Conservation (phyloP, 53 echinoderm and acorn worm genomes). For the Henricia sp. region DNA sequence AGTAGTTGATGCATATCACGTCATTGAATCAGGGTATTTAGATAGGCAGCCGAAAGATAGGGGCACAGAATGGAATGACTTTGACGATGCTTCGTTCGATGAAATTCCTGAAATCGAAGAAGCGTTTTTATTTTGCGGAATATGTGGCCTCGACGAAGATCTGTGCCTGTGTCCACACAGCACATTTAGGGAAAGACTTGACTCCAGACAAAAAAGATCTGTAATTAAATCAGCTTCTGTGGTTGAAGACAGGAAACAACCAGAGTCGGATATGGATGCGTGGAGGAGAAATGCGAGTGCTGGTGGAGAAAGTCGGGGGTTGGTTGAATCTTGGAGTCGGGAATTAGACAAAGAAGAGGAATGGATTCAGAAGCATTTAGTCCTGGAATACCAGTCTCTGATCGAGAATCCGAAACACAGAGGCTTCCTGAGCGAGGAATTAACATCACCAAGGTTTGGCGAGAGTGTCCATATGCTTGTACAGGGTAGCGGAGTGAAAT, state of each 20-base stretch:
- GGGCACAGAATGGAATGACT: background rate
- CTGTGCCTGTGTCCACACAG: constrained; percentile 83
- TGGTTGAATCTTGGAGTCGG: constrained; percentile 1
- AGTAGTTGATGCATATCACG: background rate
- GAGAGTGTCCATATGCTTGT: constrained; percentile 12
- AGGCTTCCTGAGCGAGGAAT: constrained; percentile 16
- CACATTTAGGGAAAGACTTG: constrained; percentile 36
- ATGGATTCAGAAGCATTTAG: constrained; percentile 36
- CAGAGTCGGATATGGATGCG: background rate
- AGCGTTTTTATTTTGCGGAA: constrained; percentile 77
- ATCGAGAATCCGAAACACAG: constrained; percentile 21
- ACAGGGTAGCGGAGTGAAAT: constrained; percentile 36
- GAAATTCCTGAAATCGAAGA: constrained; percentile 91
- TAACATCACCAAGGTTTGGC: constrained; percentile 13
- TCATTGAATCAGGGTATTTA: background rate
- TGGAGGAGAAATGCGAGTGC: constrained; percentile 30
- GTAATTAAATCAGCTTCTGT: constrained; percentile 28
- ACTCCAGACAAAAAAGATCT: background rate
- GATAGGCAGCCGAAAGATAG: background rate
- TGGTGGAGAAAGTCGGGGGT: background rate
- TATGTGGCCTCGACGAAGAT: constrained; percentile 91
- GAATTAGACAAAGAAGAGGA: constrained; percentile 27
- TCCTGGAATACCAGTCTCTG: constrained; percentile 34
- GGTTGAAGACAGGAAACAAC: background rate
- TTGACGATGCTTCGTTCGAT: constrained; percentile 29